phyloP scores from a whole-genome alignment of 2,888 invertebrate genomes.

The Patella caerulea region DNA sequence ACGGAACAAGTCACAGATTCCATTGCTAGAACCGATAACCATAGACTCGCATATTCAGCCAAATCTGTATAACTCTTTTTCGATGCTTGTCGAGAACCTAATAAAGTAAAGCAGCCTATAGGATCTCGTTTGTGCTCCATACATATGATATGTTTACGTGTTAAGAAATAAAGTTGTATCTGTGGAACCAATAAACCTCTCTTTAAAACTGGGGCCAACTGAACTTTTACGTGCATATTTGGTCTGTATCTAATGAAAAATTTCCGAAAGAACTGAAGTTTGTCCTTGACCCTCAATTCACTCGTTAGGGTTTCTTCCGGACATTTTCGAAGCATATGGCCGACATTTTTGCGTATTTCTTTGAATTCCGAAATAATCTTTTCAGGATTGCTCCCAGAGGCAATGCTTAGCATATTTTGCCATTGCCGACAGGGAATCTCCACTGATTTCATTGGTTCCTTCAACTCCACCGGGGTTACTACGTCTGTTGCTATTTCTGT shows the following conservation, averaged over 20 bases:
- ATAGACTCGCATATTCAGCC: slow-evolving; percentile 49
- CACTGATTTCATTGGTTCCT: neutral
- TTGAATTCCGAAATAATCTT: slow-evolving; percentile 52
- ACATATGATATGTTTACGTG: slow-evolving; percentile 60
- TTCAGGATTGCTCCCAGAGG: slow-evolving; percentile 35
- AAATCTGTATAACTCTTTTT: slow-evolving; percentile 45
- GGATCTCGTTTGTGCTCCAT: slow-evolving; percentile 59
- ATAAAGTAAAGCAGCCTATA: slow-evolving; percentile 49
- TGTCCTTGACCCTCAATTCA: neutral
- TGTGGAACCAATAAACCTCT: slow-evolving; percentile 54
- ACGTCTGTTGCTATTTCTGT: neutral
- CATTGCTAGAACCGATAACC: slow-evolving; percentile 58
- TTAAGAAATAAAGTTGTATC: slow-evolving; percentile 60
- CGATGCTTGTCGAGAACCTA: slow-evolving; percentile 29
- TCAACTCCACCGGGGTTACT: neutral
- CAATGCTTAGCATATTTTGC: slow-evolving; percentile 36
- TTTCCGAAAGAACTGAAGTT: slow-evolving; percentile 32
- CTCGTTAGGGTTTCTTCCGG: slow-evolving; percentile 36
- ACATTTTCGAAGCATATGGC: slow-evolving; percentile 38
- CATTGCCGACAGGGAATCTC: slow-evolving; percentile 43
- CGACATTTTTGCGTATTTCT: slow-evolving; percentile 28
- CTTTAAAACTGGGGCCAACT: slow-evolving; percentile 48
- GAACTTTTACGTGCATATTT: slow-evolving; percentile 50
- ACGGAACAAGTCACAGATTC: slow-evolving; percentile 58
- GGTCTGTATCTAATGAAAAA: slow-evolving; percentile 37